These are phyloP conservation scores for Eumerus sabulonum DNA, from an alignment of 2,888 invertebrate species.

Conservation along the genomic window DNA sequence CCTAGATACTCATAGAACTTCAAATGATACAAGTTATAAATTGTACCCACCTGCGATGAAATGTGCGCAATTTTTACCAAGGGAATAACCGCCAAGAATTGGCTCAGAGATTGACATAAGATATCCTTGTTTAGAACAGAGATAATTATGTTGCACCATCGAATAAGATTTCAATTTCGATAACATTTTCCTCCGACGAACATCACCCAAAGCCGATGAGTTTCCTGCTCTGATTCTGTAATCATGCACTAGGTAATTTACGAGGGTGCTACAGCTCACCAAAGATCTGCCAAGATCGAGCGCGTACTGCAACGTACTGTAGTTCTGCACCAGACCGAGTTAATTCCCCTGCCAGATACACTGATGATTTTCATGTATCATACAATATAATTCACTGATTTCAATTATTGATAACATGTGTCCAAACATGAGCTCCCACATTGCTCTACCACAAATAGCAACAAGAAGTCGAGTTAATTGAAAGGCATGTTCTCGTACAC, in stretches of 20 bases:
- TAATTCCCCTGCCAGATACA: conserved; percentile 9
- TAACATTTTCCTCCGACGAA: conserved; percentile 20
- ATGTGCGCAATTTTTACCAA: conserved; percentile 37
- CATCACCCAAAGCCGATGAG: conserved; percentile 1
- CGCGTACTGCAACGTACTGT: not conserved
- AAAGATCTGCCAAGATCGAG: not conserved
- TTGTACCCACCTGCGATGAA: conserved; percentile 44
- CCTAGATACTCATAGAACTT: conserved; percentile 5
- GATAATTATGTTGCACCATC: conserved; percentile 61
- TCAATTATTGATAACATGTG: conserved; percentile 65
- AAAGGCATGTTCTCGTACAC: conserved; percentile 43
- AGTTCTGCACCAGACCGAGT: conserved; percentile 1
- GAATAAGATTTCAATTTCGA: conserved; percentile 64
- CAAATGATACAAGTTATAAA: conserved; percentile 21
- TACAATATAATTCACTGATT: conserved; percentile 62
- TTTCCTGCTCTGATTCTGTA: conserved; percentile 19
- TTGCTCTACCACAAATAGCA: conserved; percentile 11
- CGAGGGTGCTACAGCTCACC: conserved; percentile 17
- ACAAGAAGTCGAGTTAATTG: conserved; percentile 50
- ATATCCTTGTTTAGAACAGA: conserved; percentile 62
- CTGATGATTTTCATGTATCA: conserved; percentile 21
- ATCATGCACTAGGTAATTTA: conserved; percentile 38
- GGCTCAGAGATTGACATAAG: conserved; percentile 54
- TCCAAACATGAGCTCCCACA: conserved; percentile 59
- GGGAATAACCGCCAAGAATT: conserved; percentile 50